Percentiles rank a stretch among this genome's conserved stretches.
These are phyloP conservation scores for Eumerus sabulonum DNA, from an alignment of 2,888 invertebrate genomes.

Conservation along the genomic window DNA sequence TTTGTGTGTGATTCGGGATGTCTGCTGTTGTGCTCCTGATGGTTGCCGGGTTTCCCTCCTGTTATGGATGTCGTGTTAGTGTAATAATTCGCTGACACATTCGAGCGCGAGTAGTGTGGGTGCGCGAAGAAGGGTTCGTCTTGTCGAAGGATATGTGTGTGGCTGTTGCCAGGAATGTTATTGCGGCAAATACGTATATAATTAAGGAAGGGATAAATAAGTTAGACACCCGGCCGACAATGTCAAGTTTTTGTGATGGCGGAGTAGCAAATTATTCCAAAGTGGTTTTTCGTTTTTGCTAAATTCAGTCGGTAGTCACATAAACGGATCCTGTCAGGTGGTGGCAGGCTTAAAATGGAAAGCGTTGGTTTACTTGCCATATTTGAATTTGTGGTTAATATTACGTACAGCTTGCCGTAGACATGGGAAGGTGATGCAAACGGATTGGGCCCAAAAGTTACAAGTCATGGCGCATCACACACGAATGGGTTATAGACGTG, in stretches of 20 bases:
- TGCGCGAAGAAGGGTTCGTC: slow-evolving; percentile 26
- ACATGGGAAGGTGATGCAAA: too few species aligned
- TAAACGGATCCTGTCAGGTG: too few species aligned
- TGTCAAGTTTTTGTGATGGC: too few species aligned
- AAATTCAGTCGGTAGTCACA: too few species aligned
- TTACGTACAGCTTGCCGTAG: too few species aligned
- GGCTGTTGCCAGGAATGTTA: slow-evolving; percentile 24
- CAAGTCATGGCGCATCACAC: too few species aligned
- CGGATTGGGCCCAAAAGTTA: too few species aligned
- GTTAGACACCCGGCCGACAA: slow-evolving; percentile 5
- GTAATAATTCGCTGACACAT: slow-evolving; percentile 32
- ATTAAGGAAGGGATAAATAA: slow-evolving; percentile 42
- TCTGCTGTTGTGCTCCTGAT: slow-evolving; percentile 9
- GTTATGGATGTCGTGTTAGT: slow-evolving; percentile 27
- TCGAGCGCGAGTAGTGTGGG: slow-evolving; percentile 1
- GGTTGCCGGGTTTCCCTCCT: background rate
- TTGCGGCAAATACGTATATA: slow-evolving; percentile 35
- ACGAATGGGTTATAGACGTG: too few species aligned
- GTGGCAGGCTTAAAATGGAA: too few species aligned
- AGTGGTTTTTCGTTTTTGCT: too few species aligned
- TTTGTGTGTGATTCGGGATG: slow-evolving; percentile 20
- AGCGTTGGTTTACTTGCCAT: too few species aligned
- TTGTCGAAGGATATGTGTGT: background rate
- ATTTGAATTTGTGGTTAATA: too few species aligned
- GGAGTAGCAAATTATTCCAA: background rate